Evolutionary conservation across 1,140 invertebrate species (phyloP).

Genomic region (Rhagoletis pomonella): DNA sequence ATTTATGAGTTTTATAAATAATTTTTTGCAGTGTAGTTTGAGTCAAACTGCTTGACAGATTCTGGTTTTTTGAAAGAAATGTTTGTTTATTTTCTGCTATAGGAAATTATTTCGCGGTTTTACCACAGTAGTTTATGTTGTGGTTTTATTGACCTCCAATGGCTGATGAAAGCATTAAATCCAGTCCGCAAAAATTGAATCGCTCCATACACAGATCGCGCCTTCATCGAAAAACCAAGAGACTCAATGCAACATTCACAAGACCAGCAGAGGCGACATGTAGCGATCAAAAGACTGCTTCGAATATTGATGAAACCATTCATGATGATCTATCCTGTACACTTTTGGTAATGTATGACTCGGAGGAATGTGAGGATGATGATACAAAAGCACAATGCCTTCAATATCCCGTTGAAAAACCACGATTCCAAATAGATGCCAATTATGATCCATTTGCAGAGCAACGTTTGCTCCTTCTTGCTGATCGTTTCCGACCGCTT

Average conservation of each 20-base stretch:
- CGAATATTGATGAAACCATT: neutral
- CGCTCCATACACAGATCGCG: conserved; percentile 48
- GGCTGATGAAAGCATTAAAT: conserved; percentile 52
- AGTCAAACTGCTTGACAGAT: neutral
- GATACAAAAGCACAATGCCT: neutral
- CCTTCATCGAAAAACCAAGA: conserved; percentile 33
- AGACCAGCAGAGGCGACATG: neutral
- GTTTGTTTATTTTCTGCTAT: too few species aligned
- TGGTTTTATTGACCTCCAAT: neutral
- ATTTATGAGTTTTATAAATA: neutral
- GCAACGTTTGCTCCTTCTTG: conserved; percentile 11
- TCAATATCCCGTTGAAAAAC: neutral
- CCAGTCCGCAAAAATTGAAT: conserved; percentile 51
- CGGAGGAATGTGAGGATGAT: neutral
- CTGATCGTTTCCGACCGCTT: conserved; percentile 35
- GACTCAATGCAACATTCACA: conserved; percentile 17
- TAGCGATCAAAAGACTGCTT: neutral
- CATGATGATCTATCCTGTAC: neutral
- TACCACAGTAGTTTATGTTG: neutral
- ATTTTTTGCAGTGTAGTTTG: conserved; percentile 6
- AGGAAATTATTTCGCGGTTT: neutral
- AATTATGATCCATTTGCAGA: conserved; percentile 54
- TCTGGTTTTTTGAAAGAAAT: neutral
- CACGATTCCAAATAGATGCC: neutral
- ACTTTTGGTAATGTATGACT: conserved; percentile 48